Percentiles rank a stretch among this genome's conserved stretches.
Evolutionary conservation across 1,140 invertebrate species (phyloP).

Genomic region (Chrysoperla carnea): DNA sequence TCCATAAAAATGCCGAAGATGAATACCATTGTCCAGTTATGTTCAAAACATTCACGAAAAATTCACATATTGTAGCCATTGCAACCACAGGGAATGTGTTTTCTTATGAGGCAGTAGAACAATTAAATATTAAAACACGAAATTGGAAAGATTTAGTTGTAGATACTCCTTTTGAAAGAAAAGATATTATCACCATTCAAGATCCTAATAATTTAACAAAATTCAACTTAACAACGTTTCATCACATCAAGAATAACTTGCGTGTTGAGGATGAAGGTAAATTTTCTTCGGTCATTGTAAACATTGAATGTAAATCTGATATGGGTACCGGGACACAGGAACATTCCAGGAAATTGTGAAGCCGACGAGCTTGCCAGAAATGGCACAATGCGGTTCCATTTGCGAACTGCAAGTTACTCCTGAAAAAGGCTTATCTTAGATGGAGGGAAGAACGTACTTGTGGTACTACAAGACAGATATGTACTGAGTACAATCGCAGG

Average conservation of each 20-base stretch:
- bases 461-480: too few species aligned
- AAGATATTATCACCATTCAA: slow-evolving; percentile 88
- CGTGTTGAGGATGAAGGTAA: slow-evolving; percentile 67
- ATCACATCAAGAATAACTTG: slow-evolving; percentile 94
- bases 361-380: too few species aligned
- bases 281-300: neutral
- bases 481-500: too few species aligned
- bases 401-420: too few species aligned
- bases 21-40: slow-evolving; percentile 90
- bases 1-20: slow-evolving; percentile 70
- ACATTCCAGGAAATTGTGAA: too few species aligned
- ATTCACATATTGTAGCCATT: slow-evolving; percentile 87
- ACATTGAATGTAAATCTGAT: neutral
- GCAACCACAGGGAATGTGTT: slow-evolving; percentile 91
- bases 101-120: slow-evolving; percentile 89
- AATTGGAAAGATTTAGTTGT: slow-evolving; percentile 89
- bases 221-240: slow-evolving; percentile 88
- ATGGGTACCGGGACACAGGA: too few species aligned
- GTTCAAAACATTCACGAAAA: slow-evolving; percentile 89
- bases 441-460: too few species aligned
- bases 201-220: slow-evolving; percentile 83
- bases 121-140: slow-evolving; percentile 87
- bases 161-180: slow-evolving; percentile 77
- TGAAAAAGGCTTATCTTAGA: too few species aligned
- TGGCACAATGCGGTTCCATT: too few species aligned